Evolutionary conservation across 1,140 invertebrate genomes (phyloP).

Genomic region (Melitaea cinxia): DNA sequence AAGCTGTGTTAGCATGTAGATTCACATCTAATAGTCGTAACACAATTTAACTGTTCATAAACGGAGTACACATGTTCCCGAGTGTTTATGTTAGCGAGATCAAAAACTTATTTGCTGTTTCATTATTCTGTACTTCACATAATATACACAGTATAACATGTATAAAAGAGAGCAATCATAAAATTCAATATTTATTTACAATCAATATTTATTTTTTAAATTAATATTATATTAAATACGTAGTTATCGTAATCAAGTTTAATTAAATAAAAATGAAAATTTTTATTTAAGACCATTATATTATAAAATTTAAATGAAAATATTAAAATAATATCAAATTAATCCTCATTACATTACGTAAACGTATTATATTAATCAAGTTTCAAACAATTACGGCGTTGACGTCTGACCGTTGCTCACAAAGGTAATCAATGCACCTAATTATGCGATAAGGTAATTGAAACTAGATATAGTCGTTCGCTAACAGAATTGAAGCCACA

Average conservation of each 20-base stretch:
- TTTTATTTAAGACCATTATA: too few species aligned
- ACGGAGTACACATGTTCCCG: not conserved
- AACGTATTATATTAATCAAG: constrained; percentile 16
- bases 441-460: constrained; percentile 35
- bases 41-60: constrained; percentile 21
- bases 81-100: too few species aligned
- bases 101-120: too few species aligned
- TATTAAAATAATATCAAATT: not conserved
- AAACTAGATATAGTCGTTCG: constrained; percentile 27
- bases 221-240: too few species aligned
- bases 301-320: too few species aligned
- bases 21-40: constrained; percentile 28
- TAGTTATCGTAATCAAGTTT: too few species aligned
- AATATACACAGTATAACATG: too few species aligned
- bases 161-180: too few species aligned
- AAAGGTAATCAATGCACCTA: constrained; percentile 34
- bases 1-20: constrained; percentile 30
- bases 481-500: constrained; percentile 32
- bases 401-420: constrained; percentile 20
- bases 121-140: too few species aligned
- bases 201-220: too few species aligned
- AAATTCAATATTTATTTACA: too few species aligned
- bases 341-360: not conserved
- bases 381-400: constrained; percentile 15
- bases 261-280: too few species aligned